Conservation (phyloP, 1,140 invertebrate species). For the Platorchestia sp. region DNA sequence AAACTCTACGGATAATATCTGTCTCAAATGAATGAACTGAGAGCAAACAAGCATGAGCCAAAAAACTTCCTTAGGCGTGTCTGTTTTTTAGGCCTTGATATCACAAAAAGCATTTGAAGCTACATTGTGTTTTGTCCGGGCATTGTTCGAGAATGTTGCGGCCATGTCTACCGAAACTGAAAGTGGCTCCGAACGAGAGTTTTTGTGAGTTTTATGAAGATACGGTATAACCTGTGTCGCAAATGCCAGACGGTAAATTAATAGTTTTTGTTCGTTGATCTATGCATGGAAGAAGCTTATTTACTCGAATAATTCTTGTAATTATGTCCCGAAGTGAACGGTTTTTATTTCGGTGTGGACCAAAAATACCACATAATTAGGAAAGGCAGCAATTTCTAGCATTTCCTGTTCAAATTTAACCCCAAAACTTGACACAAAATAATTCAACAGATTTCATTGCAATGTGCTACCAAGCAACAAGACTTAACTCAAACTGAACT, state of each 20-base stretch:
- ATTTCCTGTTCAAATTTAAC: neutral
- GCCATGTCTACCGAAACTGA: neutral
- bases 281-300: neutral
- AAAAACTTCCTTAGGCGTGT: neutral
- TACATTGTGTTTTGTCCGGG: neutral
- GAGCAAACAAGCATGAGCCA: no score
- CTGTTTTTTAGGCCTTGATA: neutral
- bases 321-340: neutral
- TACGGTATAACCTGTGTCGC: neutral
- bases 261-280: no score
- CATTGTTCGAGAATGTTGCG: neutral
- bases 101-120: neutral
- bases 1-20: neutral
- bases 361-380: no score
- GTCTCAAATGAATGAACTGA: neutral
- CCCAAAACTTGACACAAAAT: neutral
- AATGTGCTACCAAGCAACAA: neutral
- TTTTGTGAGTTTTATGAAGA: neutral
- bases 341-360: neutral
- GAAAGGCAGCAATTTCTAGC: neutral
- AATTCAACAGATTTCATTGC: neutral
- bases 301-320: neutral
- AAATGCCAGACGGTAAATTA: no score
- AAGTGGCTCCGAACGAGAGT: neutral
- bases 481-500: no score